Percentiles rank a stretch among this genome's conserved stretches.
These are phyloP conservation scores for Chiloscyllium plagiosum DNA, from an alignment of 2,113 vertebrate species.

Conservation along the genomic window DNA sequence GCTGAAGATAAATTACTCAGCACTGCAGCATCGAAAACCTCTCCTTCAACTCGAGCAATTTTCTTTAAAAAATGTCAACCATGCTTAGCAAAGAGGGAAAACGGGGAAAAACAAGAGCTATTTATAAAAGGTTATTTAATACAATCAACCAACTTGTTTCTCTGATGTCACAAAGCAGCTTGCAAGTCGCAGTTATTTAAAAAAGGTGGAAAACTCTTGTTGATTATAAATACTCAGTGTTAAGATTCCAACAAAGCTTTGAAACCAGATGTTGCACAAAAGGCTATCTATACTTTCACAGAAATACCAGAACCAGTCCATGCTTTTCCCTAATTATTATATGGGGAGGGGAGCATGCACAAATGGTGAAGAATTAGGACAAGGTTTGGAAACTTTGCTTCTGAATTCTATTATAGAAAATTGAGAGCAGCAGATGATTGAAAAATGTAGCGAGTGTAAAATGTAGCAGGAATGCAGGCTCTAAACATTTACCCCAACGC, in stretches of 20 bases:
- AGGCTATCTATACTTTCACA: background rate
- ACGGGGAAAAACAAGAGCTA: background rate
- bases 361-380: background rate
- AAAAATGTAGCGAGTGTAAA: too few relatives aligned
- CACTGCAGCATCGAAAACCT: background rate
- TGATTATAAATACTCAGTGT: background rate
- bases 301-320: background rate
- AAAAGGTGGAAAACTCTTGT: background rate
- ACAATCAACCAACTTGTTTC: background rate
- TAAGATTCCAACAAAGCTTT: background rate
- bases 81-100: background rate
- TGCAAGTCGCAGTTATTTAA: background rate
- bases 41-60: background rate
- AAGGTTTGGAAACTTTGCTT: background rate
- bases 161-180: background rate
- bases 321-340: background rate
- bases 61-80: background rate
- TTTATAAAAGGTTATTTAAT: background rate
- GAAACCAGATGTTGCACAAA: background rate
- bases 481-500: background rate
- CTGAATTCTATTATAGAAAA: background rate
- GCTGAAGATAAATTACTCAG: background rate
- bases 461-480: too few relatives aligned
- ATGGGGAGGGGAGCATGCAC: background rate
- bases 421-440: background rate